Conservation (phyloP, 2,113 vertebrate species). For the Rhadina sibilatrix region DNA sequence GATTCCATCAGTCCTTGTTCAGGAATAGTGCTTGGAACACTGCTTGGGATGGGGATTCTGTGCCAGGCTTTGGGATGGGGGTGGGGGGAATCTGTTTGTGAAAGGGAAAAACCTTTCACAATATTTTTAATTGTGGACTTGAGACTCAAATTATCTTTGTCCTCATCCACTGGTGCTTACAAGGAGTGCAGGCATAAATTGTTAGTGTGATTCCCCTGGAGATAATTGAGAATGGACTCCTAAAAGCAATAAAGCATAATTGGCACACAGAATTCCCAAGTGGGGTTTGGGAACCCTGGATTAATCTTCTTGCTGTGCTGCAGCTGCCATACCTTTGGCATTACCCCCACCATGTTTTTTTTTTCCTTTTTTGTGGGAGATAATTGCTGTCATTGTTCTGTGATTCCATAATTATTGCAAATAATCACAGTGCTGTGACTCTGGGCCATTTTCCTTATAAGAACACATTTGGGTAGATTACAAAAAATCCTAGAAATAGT, state of each 20-base stretch:
- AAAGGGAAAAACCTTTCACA: background rate
- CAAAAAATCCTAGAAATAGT: background rate
- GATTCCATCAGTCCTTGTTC: background rate
- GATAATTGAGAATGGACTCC: background rate
- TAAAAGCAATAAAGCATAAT: background rate
- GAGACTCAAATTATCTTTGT: background rate
- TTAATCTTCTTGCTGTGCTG: background rate
- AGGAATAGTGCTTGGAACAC: background rate
- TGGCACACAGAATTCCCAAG: background rate
- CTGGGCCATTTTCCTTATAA: background rate
- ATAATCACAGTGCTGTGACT: background rate
- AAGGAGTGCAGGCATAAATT: background rate
- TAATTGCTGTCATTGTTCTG: background rate
- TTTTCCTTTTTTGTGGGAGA: background rate
- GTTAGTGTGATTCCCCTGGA: background rate
- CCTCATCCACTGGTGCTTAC: background rate
- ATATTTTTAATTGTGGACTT: background rate
- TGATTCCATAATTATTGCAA: background rate
- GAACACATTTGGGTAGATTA: background rate
- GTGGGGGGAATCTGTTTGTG: background rate
- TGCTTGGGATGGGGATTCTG: background rate
- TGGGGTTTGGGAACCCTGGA: background rate
- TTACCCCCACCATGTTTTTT: background rate
- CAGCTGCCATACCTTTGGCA: constrained; percentile 13
- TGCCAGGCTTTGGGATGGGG: background rate